Evolutionary conservation across 2,888 invertebrate genomes (phyloP), one percentile per base, ranked within the genome.

Genomic region (Pycnomerus fuliginosus): DNA sequence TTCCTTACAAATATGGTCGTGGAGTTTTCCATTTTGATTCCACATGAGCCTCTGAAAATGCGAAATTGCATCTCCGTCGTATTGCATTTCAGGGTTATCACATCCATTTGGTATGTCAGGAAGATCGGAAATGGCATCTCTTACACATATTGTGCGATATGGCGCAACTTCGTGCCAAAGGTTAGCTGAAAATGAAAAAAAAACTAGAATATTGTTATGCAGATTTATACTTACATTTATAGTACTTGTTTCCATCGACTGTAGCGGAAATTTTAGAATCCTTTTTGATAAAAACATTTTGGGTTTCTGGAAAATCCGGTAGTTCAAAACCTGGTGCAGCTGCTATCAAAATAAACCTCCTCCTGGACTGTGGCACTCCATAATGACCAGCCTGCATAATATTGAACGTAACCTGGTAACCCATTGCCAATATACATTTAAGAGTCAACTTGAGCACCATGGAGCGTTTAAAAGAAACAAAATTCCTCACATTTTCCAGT

Each of bases 51-150:
- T 76, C 69, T 91, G 91, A 70, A 88, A 90, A 67, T 89, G 83
- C 3, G 86, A 84, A 28, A 80, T 73, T 0, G 89, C 77, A 64
- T 85, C 84, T 1, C 79, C 79, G 15, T 80, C 81, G 25, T 25
- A 25, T 10, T 25, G 5, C 60, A 88, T 85, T 64, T 85, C 83
- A 20, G 82, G 78, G 46, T 74, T 74, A 48, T 76, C 80, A 7
- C 83, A 83, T 0, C 89, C 90, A 62, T 87, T 88, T 50, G 75
- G 72, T 32, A 90, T 84, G 41, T 77, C 77, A 0, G 90, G 90
- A 36, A 92, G 71, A 68, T 92, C 92, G 22, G 84, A 84, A 82
- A 92, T 84, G 0, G 90, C 83, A 68, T 92, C 91, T n/a, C 81
- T 74, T 1, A 91, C 70, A 11, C 85, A 87, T 53, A 88, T 83